Percentiles rank a stretch among this genome's conserved stretches.
Evolutionary conservation across 1,140 invertebrate species (phyloP).

Genomic region (Drosophila rufa): DNA sequence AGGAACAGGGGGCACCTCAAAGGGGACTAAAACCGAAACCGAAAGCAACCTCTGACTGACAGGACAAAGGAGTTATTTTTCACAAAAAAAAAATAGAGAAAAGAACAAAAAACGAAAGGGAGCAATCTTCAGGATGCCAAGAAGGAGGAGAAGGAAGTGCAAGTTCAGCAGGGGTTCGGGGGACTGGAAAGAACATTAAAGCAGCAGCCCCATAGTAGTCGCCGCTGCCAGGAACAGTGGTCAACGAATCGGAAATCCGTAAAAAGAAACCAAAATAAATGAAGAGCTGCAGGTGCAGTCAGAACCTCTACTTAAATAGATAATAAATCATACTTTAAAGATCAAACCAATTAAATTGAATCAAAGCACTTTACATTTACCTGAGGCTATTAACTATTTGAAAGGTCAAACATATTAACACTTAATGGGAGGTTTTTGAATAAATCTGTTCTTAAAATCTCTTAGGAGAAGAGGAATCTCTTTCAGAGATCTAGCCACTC

Average conservation of each 20-base stretch:
- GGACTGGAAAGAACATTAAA: slow-evolving; percentile 19
- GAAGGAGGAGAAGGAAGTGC: slow-evolving; percentile 12
- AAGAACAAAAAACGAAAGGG: slow-evolving; percentile 71
- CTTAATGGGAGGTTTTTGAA: background rate
- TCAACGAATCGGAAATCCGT: background rate
- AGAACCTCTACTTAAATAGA: background rate
- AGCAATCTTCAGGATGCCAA: slow-evolving; percentile 24
- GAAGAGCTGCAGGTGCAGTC: background rate
- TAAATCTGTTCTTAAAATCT: background rate
- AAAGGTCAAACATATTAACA: slow-evolving; percentile 9
- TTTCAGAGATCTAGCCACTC: background rate
- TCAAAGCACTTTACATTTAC: no score
- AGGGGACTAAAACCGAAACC: slow-evolving; percentile 56
- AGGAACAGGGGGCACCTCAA: background rate
- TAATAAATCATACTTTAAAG: slow-evolving; percentile 7
- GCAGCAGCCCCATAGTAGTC: slow-evolving; percentile 31
- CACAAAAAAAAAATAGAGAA: slow-evolving; percentile 75
- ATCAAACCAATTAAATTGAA: slow-evolving; percentile 16
- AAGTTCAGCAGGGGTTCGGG: background rate
- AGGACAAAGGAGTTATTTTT: slow-evolving; percentile 82
- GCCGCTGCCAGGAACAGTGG: slow-evolving; percentile 22
- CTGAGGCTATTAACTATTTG: background rate
- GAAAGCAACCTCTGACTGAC: slow-evolving; percentile 75
- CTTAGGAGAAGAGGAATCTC: background rate
- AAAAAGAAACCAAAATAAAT: no score